Conservation (phyloP, 2,797 vertebrate species). For the Nyctibius grandis region DNA sequence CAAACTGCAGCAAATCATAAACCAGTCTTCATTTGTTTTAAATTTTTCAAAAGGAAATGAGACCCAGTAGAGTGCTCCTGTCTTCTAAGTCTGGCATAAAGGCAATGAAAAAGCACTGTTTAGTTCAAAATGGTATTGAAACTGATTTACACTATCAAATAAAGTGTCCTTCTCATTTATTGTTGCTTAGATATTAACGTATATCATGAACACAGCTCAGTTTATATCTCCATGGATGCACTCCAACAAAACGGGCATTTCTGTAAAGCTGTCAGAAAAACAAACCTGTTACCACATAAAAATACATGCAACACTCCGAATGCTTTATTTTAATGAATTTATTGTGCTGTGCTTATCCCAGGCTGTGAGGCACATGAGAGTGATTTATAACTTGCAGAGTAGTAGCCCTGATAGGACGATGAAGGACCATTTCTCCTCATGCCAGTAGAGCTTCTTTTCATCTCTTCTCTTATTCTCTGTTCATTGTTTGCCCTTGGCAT, state of each 20-base stretch:
- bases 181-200: not conserved
- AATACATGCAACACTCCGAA: not conserved
- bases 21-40: not conserved
- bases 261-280: constrained; percentile 7
- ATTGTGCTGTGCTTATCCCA: not conserved
- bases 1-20: constrained; percentile 10
- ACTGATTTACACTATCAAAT: not conserved
- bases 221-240: not conserved
- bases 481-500: constrained; percentile 57
- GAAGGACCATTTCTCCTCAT: constrained; percentile 23
- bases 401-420: constrained; percentile 35
- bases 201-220: not conserved
- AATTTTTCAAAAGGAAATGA: constrained; percentile 29
- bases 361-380: constrained; percentile 1
- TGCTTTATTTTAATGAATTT: constrained; percentile 42
- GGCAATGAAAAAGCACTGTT: not conserved
- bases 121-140: not conserved
- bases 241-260: not conserved
- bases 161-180: not conserved
- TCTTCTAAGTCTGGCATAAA: not conserved
- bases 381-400: constrained; percentile 40
- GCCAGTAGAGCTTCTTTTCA: constrained; percentile 34
- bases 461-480: constrained; percentile 30
- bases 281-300: not conserved
- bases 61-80: not conserved